Base-by-base conservation (phyloP, 2,113 vertebrate species). In the Benitochromis conjunctus region DNA sequence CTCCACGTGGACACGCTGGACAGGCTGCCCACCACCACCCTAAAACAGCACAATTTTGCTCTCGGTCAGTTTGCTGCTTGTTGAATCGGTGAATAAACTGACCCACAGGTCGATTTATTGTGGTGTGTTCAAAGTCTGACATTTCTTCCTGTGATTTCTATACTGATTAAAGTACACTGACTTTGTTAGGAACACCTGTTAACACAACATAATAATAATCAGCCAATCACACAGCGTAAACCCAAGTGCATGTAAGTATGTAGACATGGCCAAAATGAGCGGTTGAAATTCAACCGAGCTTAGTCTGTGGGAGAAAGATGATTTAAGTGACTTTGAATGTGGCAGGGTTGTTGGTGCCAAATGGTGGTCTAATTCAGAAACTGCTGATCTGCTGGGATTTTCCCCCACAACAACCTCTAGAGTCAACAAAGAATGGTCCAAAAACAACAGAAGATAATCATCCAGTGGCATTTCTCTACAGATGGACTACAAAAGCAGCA, bases 1-100 rank as follows among this genome's bases (percentile, higher is more conserved):
- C 97, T 97, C 98, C 98, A 99, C 8, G 96, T 96, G 83, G 97
- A 96, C 87, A 97, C 94, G 66, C 97, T 97, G 71, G 98, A 95
- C 41, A 96, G 66, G 78, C 94, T 96, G 55, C 95, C 96, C 12
- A 98, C 96, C 92, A 94, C 94, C 26, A 95, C 78, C 94, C 98
- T 99, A 54, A 14, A 83, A 60, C 10, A 21, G 46, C 4, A 83
- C 14, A 51, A 56, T 16, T 46, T 46, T 0, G 0, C 31, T 7
- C 21, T 90, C 48, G 41, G 18, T 87, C 57, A 56, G 18, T 85
- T 71, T 71, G 21, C 38, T 71, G 13, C 8, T 46, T 26, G 41
- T 57, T 31, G 5, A 60, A 69, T n/a, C 8, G 7, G 24, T 1
- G 2, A 11, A 57, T 31, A 64, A 64, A 64, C 7, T 64, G 34